phyloP scores from a whole-genome alignment of 2,797 vertebrate species.

The Balearica regulorum region DNA sequence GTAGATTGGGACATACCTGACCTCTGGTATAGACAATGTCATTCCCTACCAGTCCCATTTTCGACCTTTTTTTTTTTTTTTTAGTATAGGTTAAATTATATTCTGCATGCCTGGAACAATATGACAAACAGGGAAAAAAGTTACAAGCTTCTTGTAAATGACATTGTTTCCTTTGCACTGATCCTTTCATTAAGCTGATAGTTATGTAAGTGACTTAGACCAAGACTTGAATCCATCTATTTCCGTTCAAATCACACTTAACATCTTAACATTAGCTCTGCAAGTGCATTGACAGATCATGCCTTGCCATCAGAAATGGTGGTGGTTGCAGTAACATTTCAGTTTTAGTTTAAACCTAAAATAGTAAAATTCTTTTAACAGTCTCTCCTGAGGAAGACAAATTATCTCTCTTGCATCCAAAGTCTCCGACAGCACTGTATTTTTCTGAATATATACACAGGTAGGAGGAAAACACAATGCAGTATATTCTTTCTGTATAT shows the following conservation, averaged over 20 bases:
- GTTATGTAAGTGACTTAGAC: not conserved
- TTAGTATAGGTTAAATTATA: not conserved
- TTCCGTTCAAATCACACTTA: not conserved
- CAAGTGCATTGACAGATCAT: not conserved
- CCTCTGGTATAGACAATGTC: not conserved
- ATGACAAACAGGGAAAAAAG: not conserved
- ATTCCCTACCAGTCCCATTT: not conserved
- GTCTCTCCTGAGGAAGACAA: not conserved
- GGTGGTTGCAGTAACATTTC: not conserved
- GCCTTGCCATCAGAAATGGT: not conserved
- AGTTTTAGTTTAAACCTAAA: not conserved
- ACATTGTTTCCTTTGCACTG: not conserved
- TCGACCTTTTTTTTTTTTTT: not conserved
- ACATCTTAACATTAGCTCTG: not conserved
- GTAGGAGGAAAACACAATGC: not conserved
- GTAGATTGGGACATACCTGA: fast-evolving
- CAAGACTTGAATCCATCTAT: not conserved
- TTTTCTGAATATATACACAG: not conserved
- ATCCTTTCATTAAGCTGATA: not conserved
- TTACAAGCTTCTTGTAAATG: not conserved
- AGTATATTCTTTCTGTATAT: not conserved
- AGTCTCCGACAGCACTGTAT: not conserved
- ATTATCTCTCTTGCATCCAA: not conserved
- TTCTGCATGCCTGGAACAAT: not conserved
- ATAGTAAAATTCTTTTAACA: not conserved